Conservation (phyloP, 2,797 vertebrate species). For the Hemitrygon akajei region DNA sequence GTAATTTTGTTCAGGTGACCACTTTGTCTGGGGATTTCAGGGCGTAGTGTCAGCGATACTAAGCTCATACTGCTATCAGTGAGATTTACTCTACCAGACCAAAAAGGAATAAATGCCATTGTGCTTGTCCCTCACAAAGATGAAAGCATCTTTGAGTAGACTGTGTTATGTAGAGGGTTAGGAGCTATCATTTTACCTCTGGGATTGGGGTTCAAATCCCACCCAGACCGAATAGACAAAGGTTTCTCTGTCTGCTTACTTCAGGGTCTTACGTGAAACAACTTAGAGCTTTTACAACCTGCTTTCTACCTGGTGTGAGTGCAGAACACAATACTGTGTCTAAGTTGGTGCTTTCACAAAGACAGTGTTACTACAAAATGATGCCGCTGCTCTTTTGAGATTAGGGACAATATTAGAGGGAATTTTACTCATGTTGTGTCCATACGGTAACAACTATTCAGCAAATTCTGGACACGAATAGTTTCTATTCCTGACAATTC, state of each 20-base stretch:
- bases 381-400: background rate
- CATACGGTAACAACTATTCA: background rate
- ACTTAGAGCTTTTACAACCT: background rate
- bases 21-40: background rate
- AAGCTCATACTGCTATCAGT: background rate
- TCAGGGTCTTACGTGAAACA: background rate
- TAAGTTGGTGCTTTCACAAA: background rate
- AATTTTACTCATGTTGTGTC: background rate
- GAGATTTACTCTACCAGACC: background rate
- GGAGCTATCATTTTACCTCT: background rate
- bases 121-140: background rate
- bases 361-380: background rate
- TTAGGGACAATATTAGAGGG: background rate
- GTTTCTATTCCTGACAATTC: background rate
- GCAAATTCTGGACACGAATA: background rate
- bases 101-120: background rate
- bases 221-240: background rate
- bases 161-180: background rate
- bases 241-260: background rate
- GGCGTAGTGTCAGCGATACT: background rate
- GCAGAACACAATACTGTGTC: background rate
- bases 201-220: background rate
- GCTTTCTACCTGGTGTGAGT: background rate
- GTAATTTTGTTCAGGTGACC: background rate
- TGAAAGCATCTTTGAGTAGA: background rate